Conservation (phyloP, 2,888 invertebrate species). For the Gastrophysa polygoni region DNA sequence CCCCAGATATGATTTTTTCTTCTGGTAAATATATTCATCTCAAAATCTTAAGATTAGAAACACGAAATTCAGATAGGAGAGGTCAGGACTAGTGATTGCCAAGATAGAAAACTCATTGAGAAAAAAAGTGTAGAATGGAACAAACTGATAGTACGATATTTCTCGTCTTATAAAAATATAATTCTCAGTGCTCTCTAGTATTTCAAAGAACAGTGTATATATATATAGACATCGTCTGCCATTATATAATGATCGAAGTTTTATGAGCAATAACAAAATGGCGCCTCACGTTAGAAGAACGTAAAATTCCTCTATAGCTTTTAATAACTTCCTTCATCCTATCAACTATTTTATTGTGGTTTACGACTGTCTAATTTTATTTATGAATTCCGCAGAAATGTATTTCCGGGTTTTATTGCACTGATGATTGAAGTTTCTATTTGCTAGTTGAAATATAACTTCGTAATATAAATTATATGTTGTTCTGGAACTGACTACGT, state of each 20-base stretch:
- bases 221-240: not conserved
- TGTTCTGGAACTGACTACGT: not conserved
- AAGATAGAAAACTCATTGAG: too few relatives aligned
- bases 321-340: conserved; percentile 11
- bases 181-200: too few relatives aligned
- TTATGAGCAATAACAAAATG: conserved; percentile 22
- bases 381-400: conserved; percentile 2
- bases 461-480: not conserved
- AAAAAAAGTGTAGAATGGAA: too few relatives aligned
- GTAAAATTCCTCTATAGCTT: conserved; percentile 10
- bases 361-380: conserved; percentile 10
- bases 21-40: too few relatives aligned
- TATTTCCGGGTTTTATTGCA: not conserved
- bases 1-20: too few relatives aligned
- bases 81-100: too few relatives aligned
- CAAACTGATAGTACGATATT: too few relatives aligned
- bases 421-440: not conserved
- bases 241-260: conserved; percentile 7
- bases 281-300: conserved; percentile 14
- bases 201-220: too few relatives aligned
- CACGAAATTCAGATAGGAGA: too few relatives aligned
- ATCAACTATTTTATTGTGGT: conserved; percentile 15
- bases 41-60: too few relatives aligned
- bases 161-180: too few relatives aligned
- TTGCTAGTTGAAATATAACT: not conserved